Conservation (phyloP, 2,888 invertebrate species). For the Ophraella communa region DNA sequence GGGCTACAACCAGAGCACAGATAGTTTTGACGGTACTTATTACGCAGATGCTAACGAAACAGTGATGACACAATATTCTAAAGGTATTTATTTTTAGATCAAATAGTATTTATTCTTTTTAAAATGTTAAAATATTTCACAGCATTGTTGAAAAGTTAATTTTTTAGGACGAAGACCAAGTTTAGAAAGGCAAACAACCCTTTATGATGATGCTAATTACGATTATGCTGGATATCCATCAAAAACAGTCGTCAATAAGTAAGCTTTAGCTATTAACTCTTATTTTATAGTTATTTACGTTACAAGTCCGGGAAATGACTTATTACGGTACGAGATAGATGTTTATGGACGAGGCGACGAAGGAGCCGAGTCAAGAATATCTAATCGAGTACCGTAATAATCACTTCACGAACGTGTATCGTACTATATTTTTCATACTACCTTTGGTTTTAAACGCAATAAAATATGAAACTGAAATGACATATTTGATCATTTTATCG, state of each 20-base stretch:
- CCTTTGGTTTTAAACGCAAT: too few relatives aligned
- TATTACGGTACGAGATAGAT: too few relatives aligned
- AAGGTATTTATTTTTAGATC: too few relatives aligned
- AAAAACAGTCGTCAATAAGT: slow-evolving; percentile 52
- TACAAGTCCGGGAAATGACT: too few relatives aligned
- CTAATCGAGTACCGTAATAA: too few relatives aligned
- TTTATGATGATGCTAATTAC: slow-evolving; percentile 76
- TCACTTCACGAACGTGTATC: too few relatives aligned
- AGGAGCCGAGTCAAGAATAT: too few relatives aligned
- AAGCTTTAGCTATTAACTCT: slow-evolving; percentile 20
- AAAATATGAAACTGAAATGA: too few relatives aligned
- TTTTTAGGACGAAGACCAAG: slow-evolving; percentile 68
- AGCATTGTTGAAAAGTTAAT: neutral
- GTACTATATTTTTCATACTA: too few relatives aligned
- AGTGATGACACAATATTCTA: slow-evolving; percentile 47
- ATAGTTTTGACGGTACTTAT: slow-evolving; percentile 56
- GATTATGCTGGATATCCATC: slow-evolving; percentile 56
- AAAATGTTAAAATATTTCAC: neutral
- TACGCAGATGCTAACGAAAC: slow-evolving; percentile 59
- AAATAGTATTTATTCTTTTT: too few relatives aligned
- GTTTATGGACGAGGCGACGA: too few relatives aligned
- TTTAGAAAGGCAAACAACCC: slow-evolving; percentile 79
- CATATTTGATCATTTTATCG: too few relatives aligned
- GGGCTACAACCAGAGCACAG: slow-evolving; percentile 57
- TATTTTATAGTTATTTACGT: neutral